These are phyloP conservation scores for Melanotaenia nigrans DNA, from an alignment of 2,797 vertebrate genomes.

Conservation along the genomic window DNA sequence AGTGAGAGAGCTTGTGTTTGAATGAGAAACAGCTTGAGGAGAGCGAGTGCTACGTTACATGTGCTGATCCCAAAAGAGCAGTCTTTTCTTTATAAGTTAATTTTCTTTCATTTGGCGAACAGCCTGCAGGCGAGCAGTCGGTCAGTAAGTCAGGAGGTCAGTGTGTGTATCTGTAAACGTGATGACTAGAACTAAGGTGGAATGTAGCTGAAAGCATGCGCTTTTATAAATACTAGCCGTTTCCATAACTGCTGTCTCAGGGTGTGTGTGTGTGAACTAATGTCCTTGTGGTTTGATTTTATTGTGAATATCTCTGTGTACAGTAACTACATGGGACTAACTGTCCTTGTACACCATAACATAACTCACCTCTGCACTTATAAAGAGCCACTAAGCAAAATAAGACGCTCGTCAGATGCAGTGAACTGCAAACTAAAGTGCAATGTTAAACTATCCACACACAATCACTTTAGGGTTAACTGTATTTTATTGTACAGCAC, in stretches of 20 bases:
- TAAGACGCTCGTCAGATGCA: background rate
- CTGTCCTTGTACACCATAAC: background rate
- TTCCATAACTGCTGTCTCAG: constrained; percentile 19
- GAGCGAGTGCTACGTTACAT: constrained; percentile 3
- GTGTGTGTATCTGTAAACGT: background rate
- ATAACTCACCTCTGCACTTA: background rate
- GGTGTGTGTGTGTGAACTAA: background rate
- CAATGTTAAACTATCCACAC: background rate
- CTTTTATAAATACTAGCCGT: constrained; percentile 29
- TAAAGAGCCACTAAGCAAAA: background rate
- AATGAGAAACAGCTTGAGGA: constrained; percentile 17
- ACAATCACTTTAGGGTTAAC: too few species aligned
- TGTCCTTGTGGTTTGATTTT: background rate
- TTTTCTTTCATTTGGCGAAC: constrained; percentile 26
- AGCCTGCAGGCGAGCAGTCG: constrained; percentile 2
- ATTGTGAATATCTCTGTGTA: background rate
- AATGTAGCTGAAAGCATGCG: constrained; percentile 2
- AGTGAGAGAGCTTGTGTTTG: constrained; percentile 8
- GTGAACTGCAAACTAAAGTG: background rate
- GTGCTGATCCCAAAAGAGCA: constrained; percentile 13
- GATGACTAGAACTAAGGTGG: constrained; percentile 21
- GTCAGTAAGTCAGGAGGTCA: constrained; percentile 47
- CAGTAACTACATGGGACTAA: background rate
- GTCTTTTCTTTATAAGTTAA: constrained; percentile 13
- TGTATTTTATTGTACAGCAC: too few species aligned